phyloP scores from a whole-genome alignment of 2,113 vertebrate genomes.

The Glareola pratincola region DNA sequence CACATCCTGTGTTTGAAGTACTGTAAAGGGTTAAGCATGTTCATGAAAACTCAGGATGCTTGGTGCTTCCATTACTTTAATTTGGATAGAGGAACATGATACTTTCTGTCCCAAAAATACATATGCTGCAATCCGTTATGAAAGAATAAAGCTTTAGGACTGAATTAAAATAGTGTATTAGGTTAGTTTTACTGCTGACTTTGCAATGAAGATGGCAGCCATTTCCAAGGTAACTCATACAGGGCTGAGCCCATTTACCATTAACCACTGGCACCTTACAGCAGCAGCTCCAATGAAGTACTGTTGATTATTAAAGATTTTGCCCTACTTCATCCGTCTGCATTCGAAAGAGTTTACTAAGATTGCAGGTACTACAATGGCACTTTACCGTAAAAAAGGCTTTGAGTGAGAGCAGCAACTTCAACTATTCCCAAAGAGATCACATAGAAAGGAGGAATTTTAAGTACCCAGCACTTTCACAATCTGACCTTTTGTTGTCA shows the following conservation, averaged over 20 bases:
- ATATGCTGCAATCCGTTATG: accelerated
- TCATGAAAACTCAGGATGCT: too few species aligned
- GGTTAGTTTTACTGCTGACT: background rate
- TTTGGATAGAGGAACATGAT: background rate
- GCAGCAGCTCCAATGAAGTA: background rate
- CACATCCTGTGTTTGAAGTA: accelerated
- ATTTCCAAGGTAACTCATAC: accelerated
- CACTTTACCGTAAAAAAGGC: background rate
- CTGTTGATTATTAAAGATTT: background rate
- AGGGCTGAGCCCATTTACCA: accelerated
- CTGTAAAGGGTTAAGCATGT: accelerated
- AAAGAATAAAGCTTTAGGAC: background rate
- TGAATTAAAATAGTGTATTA: background rate
- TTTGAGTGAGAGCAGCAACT: background rate
- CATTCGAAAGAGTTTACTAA: background rate
- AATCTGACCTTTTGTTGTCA: background rate
- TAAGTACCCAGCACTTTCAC: background rate
- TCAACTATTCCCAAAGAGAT: background rate
- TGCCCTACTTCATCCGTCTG: background rate
- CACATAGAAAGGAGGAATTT: background rate
- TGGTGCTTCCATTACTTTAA: background rate
- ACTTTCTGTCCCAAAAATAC: background rate
- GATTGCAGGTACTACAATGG: background rate
- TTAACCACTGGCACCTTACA: background rate
- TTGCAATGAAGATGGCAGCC: background rate